These are phyloP conservation scores for Bovichtus variegatus DNA, from an alignment of 2,797 vertebrate species.

Conservation along the genomic window DNA sequence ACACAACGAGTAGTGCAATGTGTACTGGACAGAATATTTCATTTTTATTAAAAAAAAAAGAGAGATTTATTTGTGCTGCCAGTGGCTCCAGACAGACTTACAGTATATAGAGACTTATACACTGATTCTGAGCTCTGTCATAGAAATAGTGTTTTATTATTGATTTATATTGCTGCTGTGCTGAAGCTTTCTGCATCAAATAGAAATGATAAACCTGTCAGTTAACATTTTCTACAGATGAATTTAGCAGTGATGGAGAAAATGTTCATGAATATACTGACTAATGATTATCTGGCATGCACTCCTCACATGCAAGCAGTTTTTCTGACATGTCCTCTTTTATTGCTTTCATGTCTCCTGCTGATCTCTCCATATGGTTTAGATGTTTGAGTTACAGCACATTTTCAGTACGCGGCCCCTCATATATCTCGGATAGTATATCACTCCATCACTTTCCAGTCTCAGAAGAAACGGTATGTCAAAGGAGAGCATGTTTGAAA, in stretches of 20 bases:
- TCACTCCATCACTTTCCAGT: constrained; percentile 12
- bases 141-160: constrained; percentile 30
- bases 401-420: constrained; percentile 17
- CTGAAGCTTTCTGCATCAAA: not conserved
- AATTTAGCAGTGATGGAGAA: not conserved
- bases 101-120: constrained; percentile 33
- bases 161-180: constrained; percentile 10
- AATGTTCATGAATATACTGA: constrained; percentile 25
- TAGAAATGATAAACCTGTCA: constrained; percentile 3
- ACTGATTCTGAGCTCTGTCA: constrained; percentile 37
- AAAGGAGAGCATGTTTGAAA: constrained; percentile 24
- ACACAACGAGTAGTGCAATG: not conserved
- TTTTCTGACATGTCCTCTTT: constrained; percentile 50
- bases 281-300: constrained; percentile 29
- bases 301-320: constrained; percentile 52
- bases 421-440: constrained; percentile 22
- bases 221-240: not conserved
- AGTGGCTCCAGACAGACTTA: constrained; percentile 28
- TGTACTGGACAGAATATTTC: not conserved
- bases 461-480: constrained; percentile 36
- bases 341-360: constrained; percentile 24
- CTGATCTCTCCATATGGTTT: constrained; percentile 54
- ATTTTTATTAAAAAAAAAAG: constrained; percentile 34
- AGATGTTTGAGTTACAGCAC: constrained; percentile 40
- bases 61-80: constrained; percentile 37